phyloP scores from a whole-genome alignment of 2,113 vertebrate species.

The Pygoscelis adeliae region DNA sequence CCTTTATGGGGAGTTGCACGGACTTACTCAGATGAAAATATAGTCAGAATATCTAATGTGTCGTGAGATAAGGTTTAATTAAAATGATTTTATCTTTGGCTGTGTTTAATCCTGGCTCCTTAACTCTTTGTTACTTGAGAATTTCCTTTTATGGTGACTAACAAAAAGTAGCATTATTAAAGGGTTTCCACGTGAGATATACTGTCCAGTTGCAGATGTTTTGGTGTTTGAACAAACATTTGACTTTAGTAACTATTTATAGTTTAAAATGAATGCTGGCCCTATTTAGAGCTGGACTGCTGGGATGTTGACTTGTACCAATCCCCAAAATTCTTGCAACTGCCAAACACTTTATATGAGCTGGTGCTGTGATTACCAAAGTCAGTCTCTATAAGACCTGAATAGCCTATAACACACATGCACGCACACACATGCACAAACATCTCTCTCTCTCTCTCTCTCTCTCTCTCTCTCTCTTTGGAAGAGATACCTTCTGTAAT shows the following conservation, averaged over 20 bases:
- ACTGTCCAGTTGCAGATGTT: background rate
- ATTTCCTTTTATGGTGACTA: background rate
- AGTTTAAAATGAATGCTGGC: background rate
- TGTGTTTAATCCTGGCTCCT: background rate
- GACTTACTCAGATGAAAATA: background rate
- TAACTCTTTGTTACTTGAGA: background rate
- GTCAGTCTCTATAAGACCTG: background rate
- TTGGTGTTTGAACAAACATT: background rate
- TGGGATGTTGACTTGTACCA: background rate
- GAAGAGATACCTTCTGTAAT: background rate
- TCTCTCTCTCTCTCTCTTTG: background rate
- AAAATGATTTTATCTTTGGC: slow-evolving; percentile 31
- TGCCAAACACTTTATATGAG: background rate
- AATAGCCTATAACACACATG: background rate
- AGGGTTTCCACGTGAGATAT: background rate
- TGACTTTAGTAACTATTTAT: background rate
- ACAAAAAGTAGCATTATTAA: background rate
- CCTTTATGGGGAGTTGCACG: background rate
- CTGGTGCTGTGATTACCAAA: background rate
- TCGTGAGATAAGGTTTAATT: slow-evolving; percentile 16
- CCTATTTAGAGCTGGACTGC: background rate
- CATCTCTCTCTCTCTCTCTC: background rate
- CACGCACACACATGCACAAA: rapidly evolving
- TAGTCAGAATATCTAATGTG: background rate
- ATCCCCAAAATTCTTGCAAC: background rate